Conservation (phyloP, 2,888 invertebrate genomes). For the Lycophotia porphyrea region DNA sequence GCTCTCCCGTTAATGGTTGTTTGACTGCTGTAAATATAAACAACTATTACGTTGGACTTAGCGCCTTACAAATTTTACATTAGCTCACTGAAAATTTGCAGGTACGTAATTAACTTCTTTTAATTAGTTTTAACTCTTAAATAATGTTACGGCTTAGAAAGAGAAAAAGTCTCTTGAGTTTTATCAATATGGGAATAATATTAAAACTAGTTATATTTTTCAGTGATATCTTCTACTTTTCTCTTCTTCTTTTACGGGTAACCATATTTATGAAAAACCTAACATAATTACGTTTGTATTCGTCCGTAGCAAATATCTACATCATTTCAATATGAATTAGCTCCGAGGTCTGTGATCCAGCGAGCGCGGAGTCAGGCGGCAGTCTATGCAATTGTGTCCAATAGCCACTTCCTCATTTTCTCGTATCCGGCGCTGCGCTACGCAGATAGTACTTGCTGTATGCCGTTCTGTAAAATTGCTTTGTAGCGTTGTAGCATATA, state of each 20-base stretch:
- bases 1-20: constrained; percentile 42
- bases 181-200: not conserved
- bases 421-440: constrained; percentile 78
- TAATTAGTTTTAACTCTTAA: not conserved
- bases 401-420: constrained; percentile 88
- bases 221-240: not conserved
- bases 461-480: constrained; percentile 46
- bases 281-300: too few relatives aligned
- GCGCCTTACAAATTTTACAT: constrained; percentile 17
- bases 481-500: constrained; percentile 3
- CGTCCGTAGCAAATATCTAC: not conserved
- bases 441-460: constrained; percentile 59
- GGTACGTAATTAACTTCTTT: not conserved
- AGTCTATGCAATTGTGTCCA: constrained; percentile 84
- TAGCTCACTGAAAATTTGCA: not conserved
- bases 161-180: not conserved
- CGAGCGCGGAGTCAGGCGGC: constrained; percentile 55
- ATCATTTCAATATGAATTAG: constrained; percentile 37
- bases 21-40: constrained; percentile 49
- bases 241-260: not conserved
- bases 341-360: constrained; percentile 40
- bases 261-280: not conserved
- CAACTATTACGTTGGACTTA: constrained; percentile 41
- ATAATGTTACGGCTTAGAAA: constrained; percentile 1
- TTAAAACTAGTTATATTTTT: not conserved